Evolutionary conservation across 1,140 invertebrate species (phyloP), one percentile per base, ranked within the genome.

Genomic region (Heterodera schachtii): DNA sequence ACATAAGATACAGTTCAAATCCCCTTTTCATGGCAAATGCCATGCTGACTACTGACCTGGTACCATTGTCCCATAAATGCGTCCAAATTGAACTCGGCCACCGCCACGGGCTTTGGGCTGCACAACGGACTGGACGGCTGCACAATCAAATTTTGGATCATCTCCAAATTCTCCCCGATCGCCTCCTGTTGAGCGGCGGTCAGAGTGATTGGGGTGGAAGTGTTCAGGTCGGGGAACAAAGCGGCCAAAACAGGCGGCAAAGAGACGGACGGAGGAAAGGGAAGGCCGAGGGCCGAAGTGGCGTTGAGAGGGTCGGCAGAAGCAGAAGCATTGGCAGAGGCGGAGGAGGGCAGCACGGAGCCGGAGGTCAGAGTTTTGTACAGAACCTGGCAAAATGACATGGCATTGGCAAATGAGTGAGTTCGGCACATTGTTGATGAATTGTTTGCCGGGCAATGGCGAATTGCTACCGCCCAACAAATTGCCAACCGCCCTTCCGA

Each of bases 61-160:
- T 88, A 89, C 87, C 87, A 88, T 77, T 88, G 88, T 49, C 87
- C 88, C 88, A 90, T 90, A 66, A 89, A 90, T 41, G 87, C 83
- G 66, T 89, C 86, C 13, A 89, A 49, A 46, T 89, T 85, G 73
- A 89, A 88, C 13, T 87, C 84, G 16, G 46, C 73, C 49, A 89
- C 86, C 9, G 88, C 86, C 13, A 79, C 82, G 57, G 88, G 88
- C 71, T 89, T 89, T 2, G 87, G 86, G 43, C 88, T 90, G 75
- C 88, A 89, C 13, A 89, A 80, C 41, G 88, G 88, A 76, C 85
- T 87, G 21, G 79, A 83, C 52, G 89, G 89, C 70, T 89, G 88
- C 31, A 85, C 88, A 73, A 89, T 89, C 21, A 89, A 75, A 76
- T 88, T 86, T 78, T 89, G 87, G 46, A 89, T 88, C 86, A 89